A percentile compares a stretch with the other conserved stretches of the same genome.
Conservation (phyloP, 2,113 vertebrate genomes). For the Puffinus mauretanicus region DNA sequence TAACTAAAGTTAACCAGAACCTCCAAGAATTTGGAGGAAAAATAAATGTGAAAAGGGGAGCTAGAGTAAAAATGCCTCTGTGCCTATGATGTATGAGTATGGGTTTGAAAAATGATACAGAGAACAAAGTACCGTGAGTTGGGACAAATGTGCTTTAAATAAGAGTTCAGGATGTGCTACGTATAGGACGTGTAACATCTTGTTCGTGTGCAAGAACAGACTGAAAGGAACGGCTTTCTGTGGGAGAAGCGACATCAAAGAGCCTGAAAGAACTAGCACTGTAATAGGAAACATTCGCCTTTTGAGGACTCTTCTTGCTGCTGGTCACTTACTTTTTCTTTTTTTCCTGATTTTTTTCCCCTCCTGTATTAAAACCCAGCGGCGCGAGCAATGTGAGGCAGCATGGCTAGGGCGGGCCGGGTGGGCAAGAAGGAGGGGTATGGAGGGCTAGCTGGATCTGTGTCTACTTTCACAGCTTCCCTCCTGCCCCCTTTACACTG, state of each 20-base stretch:
- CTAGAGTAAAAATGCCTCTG: background rate
- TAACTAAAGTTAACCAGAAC: background rate
- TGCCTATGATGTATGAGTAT: background rate
- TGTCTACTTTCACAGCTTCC: background rate
- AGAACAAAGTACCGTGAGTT: background rate
- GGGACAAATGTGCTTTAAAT: conserved; percentile 31
- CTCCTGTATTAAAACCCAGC: background rate
- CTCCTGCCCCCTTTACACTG: background rate
- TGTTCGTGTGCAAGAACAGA: background rate
- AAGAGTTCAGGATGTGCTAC: background rate
- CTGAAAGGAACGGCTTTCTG: conserved; percentile 21
- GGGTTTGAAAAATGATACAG: background rate
- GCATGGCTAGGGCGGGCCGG: background rate
- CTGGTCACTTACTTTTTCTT: background rate
- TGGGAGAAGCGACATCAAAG: conserved; percentile 35
- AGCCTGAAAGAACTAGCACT: background rate
- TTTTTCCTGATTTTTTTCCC: background rate
- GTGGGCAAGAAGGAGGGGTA: background rate
- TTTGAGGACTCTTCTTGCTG: background rate
- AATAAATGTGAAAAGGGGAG: background rate
- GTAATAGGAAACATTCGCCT: conserved; percentile 39
- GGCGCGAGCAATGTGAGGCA: fast-evolving
- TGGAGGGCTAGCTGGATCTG: background rate
- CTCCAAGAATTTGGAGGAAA: background rate
- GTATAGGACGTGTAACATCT: background rate